Percentiles rank a stretch among this genome's conserved stretches.
Conservation (phyloP, 2,797 vertebrate genomes). For the Streptopelia turtur region DNA sequence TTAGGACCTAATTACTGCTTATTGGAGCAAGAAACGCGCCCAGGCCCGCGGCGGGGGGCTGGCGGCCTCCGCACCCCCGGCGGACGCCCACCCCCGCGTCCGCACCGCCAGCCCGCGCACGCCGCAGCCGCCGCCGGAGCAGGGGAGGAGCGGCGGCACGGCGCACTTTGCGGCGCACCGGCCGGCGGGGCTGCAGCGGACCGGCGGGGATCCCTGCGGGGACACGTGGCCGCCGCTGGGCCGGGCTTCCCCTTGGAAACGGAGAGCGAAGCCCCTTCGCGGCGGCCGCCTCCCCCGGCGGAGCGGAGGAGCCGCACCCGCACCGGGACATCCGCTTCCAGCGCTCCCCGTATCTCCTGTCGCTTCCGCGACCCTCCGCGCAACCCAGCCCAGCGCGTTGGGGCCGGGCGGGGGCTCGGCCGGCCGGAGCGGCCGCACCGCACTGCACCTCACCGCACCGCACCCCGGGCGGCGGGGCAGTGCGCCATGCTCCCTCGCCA, state of each 20-base stretch:
- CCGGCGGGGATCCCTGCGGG: not conserved
- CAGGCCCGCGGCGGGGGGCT: conserved; percentile 70
- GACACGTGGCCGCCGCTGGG: not conserved
- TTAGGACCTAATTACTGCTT: conserved; percentile 82
- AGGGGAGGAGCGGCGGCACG: not conserved
- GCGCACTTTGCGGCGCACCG: not conserved
- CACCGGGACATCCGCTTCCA: not conserved
- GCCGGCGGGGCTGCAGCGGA: not conserved
- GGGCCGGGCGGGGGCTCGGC: not conserved
- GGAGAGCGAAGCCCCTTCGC: not conserved
- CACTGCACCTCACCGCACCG: not conserved
- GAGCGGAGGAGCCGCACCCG: not conserved
- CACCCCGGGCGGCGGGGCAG: not conserved
- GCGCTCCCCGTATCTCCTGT: not conserved
- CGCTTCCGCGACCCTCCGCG: not conserved
- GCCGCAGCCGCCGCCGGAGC: not conserved
- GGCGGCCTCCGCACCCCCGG: not conserved
- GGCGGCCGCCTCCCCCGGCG: not conserved
- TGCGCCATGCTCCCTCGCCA: not conserved
- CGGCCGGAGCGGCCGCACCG: not conserved
- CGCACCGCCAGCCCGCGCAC: not conserved
- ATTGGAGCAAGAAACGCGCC: conserved; percentile 80
- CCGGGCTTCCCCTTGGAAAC: not conserved
- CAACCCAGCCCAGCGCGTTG: too few relatives aligned
- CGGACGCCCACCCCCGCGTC: not conserved